phyloP scores from a whole-genome alignment of 30 jellyfish, hydroid and myxozoan genomes.

The Pelagia noctiluca region DNA sequence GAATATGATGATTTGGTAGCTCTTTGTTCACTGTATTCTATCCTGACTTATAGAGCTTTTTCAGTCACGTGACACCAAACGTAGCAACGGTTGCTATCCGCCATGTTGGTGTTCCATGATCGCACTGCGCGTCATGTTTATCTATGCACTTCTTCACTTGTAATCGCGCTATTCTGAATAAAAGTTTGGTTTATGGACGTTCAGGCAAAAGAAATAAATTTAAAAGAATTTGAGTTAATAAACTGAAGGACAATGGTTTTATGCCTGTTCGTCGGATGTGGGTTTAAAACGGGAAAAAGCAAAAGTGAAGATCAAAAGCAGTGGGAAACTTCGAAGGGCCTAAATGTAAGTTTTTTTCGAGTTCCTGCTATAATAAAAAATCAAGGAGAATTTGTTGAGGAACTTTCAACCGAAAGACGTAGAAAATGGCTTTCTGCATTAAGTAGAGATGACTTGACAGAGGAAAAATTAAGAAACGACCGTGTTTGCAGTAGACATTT shows the following conservation, averaged over 20 bases:
- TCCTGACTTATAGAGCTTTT: not conserved
- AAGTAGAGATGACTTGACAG: slow-evolving; percentile 1
- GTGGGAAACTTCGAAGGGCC: not conserved
- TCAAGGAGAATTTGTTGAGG: slow-evolving; percentile 24
- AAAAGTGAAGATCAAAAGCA: not conserved
- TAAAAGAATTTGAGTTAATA: not conserved
- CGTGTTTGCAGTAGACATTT: slow-evolving; percentile 28
- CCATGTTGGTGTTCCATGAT: not conserved
- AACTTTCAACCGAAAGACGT: slow-evolving; percentile 16
- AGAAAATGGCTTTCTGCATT: slow-evolving; percentile 14
- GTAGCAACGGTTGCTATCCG: slow-evolving; percentile 1
- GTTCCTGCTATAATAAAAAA: slow-evolving; percentile 6
- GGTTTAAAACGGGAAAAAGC: not conserved
- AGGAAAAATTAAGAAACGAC: slow-evolving; percentile 13
- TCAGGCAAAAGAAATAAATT: not conserved
- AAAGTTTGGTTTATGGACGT: not conserved
- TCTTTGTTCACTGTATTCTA: too few species aligned
- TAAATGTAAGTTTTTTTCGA: too few species aligned
- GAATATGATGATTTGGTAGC: too few species aligned
- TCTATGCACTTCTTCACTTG: slow-evolving; percentile 1
- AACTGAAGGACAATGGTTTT: slow-evolving; percentile 10
- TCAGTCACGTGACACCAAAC: not conserved
- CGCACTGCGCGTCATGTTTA: not conserved
- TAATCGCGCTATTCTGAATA: not conserved
- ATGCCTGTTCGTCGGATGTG: slow-evolving; percentile 12